Percentiles rank a stretch among this genome's conserved stretches.
phyloP scores from a whole-genome alignment of 1,140 invertebrate genomes.

The Oncopodura yosiiana region DNA sequence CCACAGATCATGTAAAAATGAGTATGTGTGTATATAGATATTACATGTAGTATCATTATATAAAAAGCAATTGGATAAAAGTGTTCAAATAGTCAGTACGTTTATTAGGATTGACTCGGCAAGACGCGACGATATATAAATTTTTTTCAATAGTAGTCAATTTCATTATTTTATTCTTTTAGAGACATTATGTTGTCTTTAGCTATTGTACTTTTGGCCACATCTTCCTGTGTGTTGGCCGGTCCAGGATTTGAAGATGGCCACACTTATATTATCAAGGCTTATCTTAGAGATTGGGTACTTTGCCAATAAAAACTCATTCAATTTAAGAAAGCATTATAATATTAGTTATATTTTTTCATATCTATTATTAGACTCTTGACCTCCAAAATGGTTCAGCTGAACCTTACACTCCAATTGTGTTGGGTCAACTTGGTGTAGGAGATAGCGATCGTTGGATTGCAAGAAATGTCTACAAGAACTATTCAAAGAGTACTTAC shows the following conservation, averaged over 20 bases:
- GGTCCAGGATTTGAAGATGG: slow-evolving; percentile 5
- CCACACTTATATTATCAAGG: slow-evolving; percentile 8
- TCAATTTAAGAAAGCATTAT: background rate
- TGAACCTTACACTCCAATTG: background rate
- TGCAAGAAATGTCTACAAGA: slow-evolving; percentile 4
- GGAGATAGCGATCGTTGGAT: slow-evolving; percentile 7
- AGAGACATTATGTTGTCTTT: background rate
- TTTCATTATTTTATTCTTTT: slow-evolving; percentile 3
- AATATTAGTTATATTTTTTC: background rate
- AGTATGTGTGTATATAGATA: too few relatives aligned
- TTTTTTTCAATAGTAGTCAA: background rate
- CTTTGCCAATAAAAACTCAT: background rate
- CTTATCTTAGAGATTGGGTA: slow-evolving; percentile 9
- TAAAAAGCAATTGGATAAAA: too few relatives aligned
- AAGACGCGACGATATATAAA: too few relatives aligned
- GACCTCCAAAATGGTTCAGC: slow-evolving; percentile 2
- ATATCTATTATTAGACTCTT: slow-evolving; percentile 1
- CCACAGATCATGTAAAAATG: too few relatives aligned
- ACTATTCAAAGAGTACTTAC: slow-evolving; percentile 3
- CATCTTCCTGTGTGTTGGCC: background rate
- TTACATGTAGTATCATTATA: too few relatives aligned
- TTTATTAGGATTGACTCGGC: too few relatives aligned
- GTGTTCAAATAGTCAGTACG: too few relatives aligned
- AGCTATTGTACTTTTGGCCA: background rate
- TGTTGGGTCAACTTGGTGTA: slow-evolving; percentile 1